Conservation (phyloP, 2,797 vertebrate species). For the Phoeniculus purpureus region DNA sequence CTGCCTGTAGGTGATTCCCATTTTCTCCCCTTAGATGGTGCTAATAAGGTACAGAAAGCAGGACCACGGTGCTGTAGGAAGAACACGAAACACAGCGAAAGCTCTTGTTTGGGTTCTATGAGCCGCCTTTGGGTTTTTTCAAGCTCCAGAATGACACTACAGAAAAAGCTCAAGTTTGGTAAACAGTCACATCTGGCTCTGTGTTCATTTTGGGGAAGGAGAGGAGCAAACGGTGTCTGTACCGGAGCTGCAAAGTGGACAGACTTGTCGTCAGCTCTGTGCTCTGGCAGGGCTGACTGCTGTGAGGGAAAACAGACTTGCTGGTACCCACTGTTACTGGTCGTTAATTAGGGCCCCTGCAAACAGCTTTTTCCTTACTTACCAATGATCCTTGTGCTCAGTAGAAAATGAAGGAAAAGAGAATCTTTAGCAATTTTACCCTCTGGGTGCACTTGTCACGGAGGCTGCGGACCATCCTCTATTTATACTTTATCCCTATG, state of each 20-base stretch:
- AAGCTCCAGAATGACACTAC: conserved; percentile 19
- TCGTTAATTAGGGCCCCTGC: not conserved
- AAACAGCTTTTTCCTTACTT: not conserved
- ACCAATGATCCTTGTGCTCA: not conserved
- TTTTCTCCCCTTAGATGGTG: conserved; percentile 78
- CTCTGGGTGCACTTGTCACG: fast-evolving
- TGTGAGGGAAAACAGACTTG: not conserved
- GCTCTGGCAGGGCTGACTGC: not conserved
- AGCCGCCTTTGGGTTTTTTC: conserved; percentile 21
- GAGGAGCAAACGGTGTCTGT: conserved; percentile 17
- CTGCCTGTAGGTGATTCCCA: conserved; percentile 62
- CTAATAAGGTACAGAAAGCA: conserved; percentile 74
- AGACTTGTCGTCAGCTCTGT: conserved; percentile 18
- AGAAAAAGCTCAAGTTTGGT: not conserved
- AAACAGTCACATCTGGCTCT: conserved; percentile 55
- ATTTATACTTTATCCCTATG: not conserved
- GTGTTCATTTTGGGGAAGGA: conserved; percentile 25
- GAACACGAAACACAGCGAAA: not conserved
- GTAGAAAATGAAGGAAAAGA: not conserved
- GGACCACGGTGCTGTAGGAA: conserved; percentile 32
- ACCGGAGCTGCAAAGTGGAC: conserved; percentile 33
- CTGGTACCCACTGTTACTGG: not conserved
- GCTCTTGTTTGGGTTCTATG: conserved; percentile 30
- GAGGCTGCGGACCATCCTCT: not conserved
- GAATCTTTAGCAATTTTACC: not conserved